Conservation (phyloP, 2,797 vertebrate species). For the Sebastes hubbsi region DNA sequence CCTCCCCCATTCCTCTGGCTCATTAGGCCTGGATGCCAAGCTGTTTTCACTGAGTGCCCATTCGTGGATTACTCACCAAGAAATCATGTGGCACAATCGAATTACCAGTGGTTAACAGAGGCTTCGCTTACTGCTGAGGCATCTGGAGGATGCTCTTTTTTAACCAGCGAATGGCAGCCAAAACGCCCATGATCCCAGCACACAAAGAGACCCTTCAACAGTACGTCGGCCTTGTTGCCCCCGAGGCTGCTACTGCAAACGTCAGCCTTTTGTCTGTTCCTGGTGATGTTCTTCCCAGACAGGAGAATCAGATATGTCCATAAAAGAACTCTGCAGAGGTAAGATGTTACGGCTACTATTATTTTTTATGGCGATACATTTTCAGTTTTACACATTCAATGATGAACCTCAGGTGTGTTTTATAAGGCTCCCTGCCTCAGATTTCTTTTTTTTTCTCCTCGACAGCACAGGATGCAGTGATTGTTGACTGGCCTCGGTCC, state of each 20-base stretch:
- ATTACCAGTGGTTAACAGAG: constrained; percentile 73
- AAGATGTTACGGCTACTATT: constrained; percentile 1
- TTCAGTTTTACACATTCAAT: constrained; percentile 12
- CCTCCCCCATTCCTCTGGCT: constrained; percentile 33
- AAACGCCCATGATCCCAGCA: constrained; percentile 50
- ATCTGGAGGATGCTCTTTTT: constrained; percentile 78
- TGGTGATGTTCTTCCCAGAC: constrained; percentile 26
- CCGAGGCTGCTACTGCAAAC: constrained; percentile 32
- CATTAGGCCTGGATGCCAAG: constrained; percentile 63
- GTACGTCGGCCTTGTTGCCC: constrained; percentile 33
- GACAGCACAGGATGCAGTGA: constrained; percentile 5
- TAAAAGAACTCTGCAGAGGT: background rate
- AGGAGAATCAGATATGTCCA: constrained; percentile 8
- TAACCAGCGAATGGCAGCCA: constrained; percentile 60
- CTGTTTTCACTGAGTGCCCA: constrained; percentile 67
- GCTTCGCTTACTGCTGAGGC: constrained; percentile 70
- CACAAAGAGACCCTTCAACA: constrained; percentile 79
- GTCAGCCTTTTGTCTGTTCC: constrained; percentile 24
- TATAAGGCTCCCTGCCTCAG: background rate
- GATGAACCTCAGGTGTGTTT: constrained; percentile 39
- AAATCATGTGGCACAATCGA: constrained; percentile 78
- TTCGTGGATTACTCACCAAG: constrained; percentile 77
- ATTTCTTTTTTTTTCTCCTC: background rate
- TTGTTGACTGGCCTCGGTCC: constrained; percentile 19
- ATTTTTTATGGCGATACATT: constrained; percentile 21